Percentiles rank a stretch among this genome's conserved stretches.
These are phyloP conservation scores for Drosophila parabipectinata DNA, from an alignment of 1,140 invertebrate species.

Conservation along the genomic window DNA sequence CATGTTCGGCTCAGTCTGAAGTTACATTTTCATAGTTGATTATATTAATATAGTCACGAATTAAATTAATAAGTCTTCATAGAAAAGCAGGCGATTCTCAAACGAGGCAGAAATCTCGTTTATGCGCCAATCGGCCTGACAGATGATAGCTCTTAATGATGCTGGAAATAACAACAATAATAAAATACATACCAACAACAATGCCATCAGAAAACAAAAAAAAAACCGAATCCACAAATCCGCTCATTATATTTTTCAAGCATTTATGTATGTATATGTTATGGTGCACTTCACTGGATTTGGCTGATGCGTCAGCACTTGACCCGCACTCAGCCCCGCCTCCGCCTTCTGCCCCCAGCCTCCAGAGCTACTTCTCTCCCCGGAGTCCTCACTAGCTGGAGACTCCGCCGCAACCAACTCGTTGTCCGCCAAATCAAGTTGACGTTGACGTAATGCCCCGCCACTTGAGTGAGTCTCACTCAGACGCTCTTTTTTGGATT, in stretches of 20 bases:
- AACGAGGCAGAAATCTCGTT: constrained; percentile 56
- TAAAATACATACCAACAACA: constrained; percentile 27
- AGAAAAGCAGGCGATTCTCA: constrained; percentile 29
- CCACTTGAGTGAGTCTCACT: constrained; percentile 73
- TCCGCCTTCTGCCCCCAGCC: neutral
- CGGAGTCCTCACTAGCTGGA: constrained; percentile 9
- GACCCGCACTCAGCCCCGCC: constrained; percentile 52
- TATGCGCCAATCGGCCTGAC: constrained; percentile 41
- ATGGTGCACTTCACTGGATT: constrained; percentile 76
- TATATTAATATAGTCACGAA: neutral
- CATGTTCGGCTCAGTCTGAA: no score
- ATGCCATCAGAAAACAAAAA: neutral
- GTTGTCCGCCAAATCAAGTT: constrained; percentile 77
- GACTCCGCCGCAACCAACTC: constrained; percentile 46
- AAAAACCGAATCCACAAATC: constrained; percentile 14
- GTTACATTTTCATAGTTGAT: neutral
- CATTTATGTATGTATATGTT: constrained; percentile 57
- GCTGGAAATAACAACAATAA: constrained; percentile 31
- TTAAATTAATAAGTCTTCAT: constrained; percentile 8
- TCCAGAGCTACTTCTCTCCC: neutral
- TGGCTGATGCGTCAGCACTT: constrained; percentile 81
- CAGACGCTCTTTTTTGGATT: constrained; percentile 42
- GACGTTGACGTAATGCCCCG: constrained; percentile 78
- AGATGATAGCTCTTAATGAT: constrained; percentile 77
- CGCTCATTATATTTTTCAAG: constrained; percentile 75